Conservation (phyloP, 1,140 invertebrate species). For the Drosophila varians region DNA sequence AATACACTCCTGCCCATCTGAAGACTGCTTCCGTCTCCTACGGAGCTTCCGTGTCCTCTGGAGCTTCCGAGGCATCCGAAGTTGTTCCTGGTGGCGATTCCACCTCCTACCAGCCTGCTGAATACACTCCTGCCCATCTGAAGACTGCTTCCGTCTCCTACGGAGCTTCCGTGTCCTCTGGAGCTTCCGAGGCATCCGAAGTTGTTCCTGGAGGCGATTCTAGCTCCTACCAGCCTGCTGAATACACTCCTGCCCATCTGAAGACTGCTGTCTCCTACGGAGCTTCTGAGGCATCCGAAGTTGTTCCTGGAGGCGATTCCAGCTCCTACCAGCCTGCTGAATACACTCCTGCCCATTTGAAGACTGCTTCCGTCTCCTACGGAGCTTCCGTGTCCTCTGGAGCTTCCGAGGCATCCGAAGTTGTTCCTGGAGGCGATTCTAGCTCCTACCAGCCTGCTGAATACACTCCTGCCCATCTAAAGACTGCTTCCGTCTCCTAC, state of each 20-base stretch:
- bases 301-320: conserved; percentile 12
- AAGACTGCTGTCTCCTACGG: background rate
- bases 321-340: conserved; percentile 26
- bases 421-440: conserved; percentile 13
- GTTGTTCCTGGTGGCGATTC: background rate
- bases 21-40: background rate
- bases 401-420: too few species aligned
- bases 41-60: background rate
- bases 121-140: conserved; percentile 11
- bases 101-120: conserved; percentile 23
- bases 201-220: conserved; percentile 27
- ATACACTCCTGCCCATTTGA: background rate
- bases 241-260: background rate
- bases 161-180: too few species aligned
- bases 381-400: background rate
- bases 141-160: conserved; percentile 5
- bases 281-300: too few species aligned
- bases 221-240: conserved; percentile 19
- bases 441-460: conserved; percentile 44
- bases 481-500: too few species aligned
- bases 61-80: background rate
- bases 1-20: conserved; percentile 16
- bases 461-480: conserved; percentile 14
- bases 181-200: too few species aligned
- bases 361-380: background rate